Conservation (phyloP, 2,797 vertebrate species). For the Toxotes lorentzi region DNA sequence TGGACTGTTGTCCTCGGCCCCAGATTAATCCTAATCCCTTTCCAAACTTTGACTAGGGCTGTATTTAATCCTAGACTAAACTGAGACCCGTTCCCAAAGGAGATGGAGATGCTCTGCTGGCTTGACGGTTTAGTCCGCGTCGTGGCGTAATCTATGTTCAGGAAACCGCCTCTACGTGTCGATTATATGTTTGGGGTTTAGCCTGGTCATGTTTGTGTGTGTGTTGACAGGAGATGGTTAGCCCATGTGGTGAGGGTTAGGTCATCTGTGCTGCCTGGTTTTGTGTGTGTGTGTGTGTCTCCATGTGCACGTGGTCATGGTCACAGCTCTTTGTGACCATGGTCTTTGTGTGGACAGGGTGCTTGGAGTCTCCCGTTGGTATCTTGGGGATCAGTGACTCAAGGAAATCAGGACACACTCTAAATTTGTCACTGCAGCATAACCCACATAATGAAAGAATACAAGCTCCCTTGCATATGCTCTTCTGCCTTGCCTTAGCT, state of each 20-base stretch:
- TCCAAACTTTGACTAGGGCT: slow-evolving; percentile 66
- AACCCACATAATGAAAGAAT: slow-evolving; percentile 88
- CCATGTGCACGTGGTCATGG: slow-evolving; percentile 50
- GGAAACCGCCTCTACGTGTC: slow-evolving; percentile 73
- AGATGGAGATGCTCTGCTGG: slow-evolving; percentile 52
- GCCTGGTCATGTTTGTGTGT: slow-evolving; percentile 73
- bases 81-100: slow-evolving; percentile 44
- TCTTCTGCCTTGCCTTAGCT: slow-evolving; percentile 36
- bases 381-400: slow-evolving; percentile 84
- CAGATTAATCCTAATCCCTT: slow-evolving; percentile 74
- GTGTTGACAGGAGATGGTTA: slow-evolving; percentile 76
- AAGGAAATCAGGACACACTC: slow-evolving; percentile 89
- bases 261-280: slow-evolving; percentile 52
- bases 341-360: slow-evolving; percentile 76
- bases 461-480: slow-evolving; percentile 65
- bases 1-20: slow-evolving; percentile 59
- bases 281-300: slow-evolving; percentile 35
- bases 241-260: slow-evolving; percentile 66
- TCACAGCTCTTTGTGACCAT: slow-evolving; percentile 55
- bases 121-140: slow-evolving; percentile 43
- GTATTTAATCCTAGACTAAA: slow-evolving; percentile 65
- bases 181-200: slow-evolving; percentile 76
- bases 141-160: slow-evolving; percentile 47
- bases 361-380: slow-evolving; percentile 77
- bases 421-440: slow-evolving; percentile 89